These are phyloP conservation scores for Choloepus hoffmanni DNA, from an alignment of 2,113 vertebrate genomes.

Conservation along the genomic window DNA sequence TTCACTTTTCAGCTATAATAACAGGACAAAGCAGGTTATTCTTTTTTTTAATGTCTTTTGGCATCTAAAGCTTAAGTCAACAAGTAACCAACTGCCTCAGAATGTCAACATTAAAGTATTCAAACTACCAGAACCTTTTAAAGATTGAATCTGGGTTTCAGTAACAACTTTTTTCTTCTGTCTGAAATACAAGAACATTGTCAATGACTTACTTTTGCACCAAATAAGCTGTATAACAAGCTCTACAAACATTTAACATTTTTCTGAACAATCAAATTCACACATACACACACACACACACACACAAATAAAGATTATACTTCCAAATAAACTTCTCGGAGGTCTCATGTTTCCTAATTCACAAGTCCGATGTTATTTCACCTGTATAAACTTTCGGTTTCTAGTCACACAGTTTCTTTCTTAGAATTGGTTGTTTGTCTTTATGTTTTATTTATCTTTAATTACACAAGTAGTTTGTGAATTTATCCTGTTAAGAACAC, in stretches of 20 bases:
- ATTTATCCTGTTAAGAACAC: background rate
- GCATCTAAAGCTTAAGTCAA: conserved; percentile 32
- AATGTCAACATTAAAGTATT: background rate
- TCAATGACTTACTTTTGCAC: background rate
- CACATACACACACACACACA: background rate
- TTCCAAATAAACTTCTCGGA: background rate
- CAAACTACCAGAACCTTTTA: background rate
- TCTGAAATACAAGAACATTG: background rate
- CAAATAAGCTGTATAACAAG: background rate
- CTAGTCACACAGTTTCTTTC: background rate
- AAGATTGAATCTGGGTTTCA: conserved; percentile 4
- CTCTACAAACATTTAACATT: background rate
- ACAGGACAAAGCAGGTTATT: conserved; percentile 64
- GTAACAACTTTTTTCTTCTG: background rate
- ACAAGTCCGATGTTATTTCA: background rate
- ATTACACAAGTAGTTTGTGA: background rate
- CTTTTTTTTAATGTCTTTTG: background rate
- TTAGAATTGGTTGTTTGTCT: background rate
- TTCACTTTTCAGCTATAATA: conserved; percentile 92
- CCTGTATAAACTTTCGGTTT: background rate
- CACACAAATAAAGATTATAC: background rate
- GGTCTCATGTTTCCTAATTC: background rate
- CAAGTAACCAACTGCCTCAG: background rate
- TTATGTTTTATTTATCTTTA: background rate
- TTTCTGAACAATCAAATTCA: conserved; percentile 7